These are phyloP conservation scores for Antitype chi DNA, from an alignment of 2,888 invertebrate species.

Conservation along the genomic window DNA sequence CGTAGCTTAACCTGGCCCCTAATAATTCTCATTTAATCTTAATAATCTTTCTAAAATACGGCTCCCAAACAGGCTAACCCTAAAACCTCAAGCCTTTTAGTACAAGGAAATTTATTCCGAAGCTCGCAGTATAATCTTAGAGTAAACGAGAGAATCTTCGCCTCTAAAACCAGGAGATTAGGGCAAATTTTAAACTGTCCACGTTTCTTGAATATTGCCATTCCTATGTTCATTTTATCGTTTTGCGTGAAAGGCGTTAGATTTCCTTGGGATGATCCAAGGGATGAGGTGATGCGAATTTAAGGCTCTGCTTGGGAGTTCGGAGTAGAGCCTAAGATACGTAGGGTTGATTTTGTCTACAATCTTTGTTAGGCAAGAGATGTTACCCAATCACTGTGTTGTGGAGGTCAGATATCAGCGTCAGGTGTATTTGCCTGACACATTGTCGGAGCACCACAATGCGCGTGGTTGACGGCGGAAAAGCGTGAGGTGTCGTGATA, in stretches of 20 bases:
- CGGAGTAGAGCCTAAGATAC: background rate
- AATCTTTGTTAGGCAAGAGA: background rate
- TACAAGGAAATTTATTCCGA: slow-evolving; percentile 47
- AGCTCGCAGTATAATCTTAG: slow-evolving; percentile 28
- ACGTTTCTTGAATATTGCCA: slow-evolving; percentile 29
- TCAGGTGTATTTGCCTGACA: no score
- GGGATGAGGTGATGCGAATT: background rate
- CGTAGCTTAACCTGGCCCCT: no score
- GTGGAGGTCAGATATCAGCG: background rate
- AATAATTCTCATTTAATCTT: no score
- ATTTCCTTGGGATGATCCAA: slow-evolving; percentile 18
- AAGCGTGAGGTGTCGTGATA: no score
- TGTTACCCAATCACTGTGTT: no score
- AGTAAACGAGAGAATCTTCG: slow-evolving; percentile 34
- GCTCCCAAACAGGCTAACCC: background rate
- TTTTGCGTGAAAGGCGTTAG: slow-evolving; percentile 29
- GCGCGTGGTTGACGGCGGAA: no score
- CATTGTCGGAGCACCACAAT: no score
- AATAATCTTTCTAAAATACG: background rate
- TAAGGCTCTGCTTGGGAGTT: background rate
- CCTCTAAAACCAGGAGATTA: slow-evolving; percentile 47
- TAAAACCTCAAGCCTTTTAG: slow-evolving; percentile 25
- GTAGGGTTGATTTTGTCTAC: background rate
- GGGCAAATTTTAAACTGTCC: slow-evolving; percentile 50
- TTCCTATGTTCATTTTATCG: slow-evolving; percentile 38